Percentiles rank a stretch among this genome's conserved stretches.
phyloP scores from a whole-genome alignment of 2,888 invertebrate species.

The Melanargia galathea region DNA sequence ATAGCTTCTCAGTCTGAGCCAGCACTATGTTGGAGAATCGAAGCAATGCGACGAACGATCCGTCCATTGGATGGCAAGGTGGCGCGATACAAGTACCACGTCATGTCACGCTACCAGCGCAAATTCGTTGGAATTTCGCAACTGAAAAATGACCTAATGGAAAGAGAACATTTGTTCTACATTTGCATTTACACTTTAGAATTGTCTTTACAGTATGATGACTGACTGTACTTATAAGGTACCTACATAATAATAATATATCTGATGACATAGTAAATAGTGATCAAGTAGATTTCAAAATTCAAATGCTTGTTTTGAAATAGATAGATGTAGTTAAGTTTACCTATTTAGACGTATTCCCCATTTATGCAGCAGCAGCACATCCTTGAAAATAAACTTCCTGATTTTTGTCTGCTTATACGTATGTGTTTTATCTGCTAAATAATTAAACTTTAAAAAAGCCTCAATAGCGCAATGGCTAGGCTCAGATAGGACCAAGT shows the following conservation, averaged over 20 bases:
- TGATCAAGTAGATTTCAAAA: no score
- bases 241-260: no score
- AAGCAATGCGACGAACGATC: constrained; percentile 41
- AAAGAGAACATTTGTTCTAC: constrained; percentile 41
- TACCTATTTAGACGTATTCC: no score
- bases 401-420: no score
- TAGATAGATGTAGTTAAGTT: no score
- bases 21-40: constrained; percentile 20
- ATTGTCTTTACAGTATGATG: neutral
- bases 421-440: no score
- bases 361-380: no score
- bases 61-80: constrained; percentile 66
- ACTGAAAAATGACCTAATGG: constrained; percentile 38
- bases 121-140: constrained; percentile 42
- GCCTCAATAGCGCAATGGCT: no score
- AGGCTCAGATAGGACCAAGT: no score
- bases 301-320: no score
- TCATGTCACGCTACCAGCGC: constrained; percentile 63
- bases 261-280: constrained; percentile 5
- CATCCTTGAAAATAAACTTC: no score
- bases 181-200: constrained; percentile 27
- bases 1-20: constrained; percentile 9
- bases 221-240: neutral
- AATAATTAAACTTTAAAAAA: neutral
- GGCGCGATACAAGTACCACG: constrained; percentile 75